phyloP scores from a whole-genome alignment of 2,797 vertebrate species.

The Iguana delicatissima region DNA sequence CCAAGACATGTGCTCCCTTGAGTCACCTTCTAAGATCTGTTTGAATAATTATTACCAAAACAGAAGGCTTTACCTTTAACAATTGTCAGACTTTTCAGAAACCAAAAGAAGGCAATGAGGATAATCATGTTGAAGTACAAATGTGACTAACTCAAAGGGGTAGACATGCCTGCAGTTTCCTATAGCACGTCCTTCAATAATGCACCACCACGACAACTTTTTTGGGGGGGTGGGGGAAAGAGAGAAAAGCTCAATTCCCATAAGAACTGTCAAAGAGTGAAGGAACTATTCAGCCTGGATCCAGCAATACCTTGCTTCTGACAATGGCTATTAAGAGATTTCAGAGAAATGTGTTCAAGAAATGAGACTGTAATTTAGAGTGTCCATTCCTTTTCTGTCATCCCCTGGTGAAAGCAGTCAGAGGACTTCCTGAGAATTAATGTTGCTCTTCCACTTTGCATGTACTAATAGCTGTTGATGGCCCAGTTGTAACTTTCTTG shows the following conservation, averaged over 20 bases:
- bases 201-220: background rate
- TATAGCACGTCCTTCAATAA: background rate
- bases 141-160: background rate
- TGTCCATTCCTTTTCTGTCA: background rate
- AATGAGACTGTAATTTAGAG: background rate
- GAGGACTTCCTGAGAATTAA: background rate
- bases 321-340: background rate
- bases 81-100: background rate
- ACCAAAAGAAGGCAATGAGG: background rate
- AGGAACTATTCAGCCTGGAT: background rate
- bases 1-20: background rate
- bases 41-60: no score
- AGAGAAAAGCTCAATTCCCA: background rate
- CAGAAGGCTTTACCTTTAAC: background rate
- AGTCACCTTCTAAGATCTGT: background rate
- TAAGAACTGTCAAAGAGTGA: background rate
- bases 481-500: background rate
- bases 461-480: slow-evolving; percentile 3
- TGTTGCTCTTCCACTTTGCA: background rate
- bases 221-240: background rate
- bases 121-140: background rate
- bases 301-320: background rate
- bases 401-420: slow-evolving; percentile 1
- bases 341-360: background rate
- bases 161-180: background rate